Evolutionary conservation across 37 sponge, comb jelly and placozoan species (phyloP).

Genomic region (Cladorhizidae sp.): DNA sequence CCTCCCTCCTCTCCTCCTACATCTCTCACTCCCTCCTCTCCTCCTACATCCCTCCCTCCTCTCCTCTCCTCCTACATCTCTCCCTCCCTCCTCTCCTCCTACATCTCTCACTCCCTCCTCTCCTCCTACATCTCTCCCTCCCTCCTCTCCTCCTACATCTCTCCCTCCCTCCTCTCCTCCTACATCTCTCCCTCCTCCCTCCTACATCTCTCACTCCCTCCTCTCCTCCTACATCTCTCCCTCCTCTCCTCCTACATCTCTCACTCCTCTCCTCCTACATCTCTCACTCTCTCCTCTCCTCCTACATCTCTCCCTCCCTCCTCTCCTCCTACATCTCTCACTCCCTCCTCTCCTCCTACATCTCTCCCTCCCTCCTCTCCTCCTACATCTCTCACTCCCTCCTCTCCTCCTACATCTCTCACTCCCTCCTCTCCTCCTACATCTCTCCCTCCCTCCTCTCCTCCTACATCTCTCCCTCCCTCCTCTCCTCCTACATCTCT

Average conservation of each 20-base stretch:
- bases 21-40: slow-evolving; percentile 15
- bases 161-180: slow-evolving; percentile 6
- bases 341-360: slow-evolving; percentile 9
- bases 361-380: slow-evolving; percentile 23
- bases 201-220: slow-evolving; percentile 6
- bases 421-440: neutral
- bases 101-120: neutral
- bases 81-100: neutral
- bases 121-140: neutral
- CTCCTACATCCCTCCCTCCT: slow-evolving; percentile 69
- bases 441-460: slow-evolving; percentile 12
- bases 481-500: neutral
- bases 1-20: slow-evolving; percentile 11
- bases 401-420: neutral
- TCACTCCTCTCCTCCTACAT: neutral
- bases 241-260: neutral
- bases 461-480: neutral
- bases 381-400: slow-evolving; percentile 21
- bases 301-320: neutral
- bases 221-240: neutral
- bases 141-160: neutral
- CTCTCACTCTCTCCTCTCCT: slow-evolving; percentile 12
- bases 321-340: neutral
- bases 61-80: no score
- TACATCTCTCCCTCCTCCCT: neutral